Conservation (phyloP, 2,797 vertebrate genomes). For the Gymnopithys bicolor region DNA sequence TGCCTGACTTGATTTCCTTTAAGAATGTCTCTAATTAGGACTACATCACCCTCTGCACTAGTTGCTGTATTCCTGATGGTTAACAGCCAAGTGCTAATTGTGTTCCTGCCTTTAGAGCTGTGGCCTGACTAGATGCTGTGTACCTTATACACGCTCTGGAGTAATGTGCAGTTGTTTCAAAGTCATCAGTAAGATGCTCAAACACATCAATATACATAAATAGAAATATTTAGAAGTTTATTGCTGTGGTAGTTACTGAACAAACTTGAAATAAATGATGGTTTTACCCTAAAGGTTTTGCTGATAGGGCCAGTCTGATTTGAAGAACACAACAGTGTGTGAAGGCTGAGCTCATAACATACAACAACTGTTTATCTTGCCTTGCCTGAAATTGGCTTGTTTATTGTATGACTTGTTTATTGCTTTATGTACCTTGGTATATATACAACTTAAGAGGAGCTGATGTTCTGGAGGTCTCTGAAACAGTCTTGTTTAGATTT, state of each 20-base stretch:
- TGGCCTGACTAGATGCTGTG: not conserved
- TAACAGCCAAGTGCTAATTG: not conserved
- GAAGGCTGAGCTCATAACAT: not conserved
- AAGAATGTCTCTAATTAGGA: not conserved
- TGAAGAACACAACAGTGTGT: not conserved
- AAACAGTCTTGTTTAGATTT: not conserved
- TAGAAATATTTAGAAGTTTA: not conserved
- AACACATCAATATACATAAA: not conserved
- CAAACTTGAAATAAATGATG: not conserved
- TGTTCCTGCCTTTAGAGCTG: not conserved
- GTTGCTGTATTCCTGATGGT: not conserved
- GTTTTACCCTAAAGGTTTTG: not conserved
- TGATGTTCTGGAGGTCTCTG: not conserved
- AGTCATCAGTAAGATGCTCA: not conserved
- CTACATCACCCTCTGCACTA: not conserved
- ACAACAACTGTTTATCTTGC: not conserved
- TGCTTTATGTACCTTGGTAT: not conserved
- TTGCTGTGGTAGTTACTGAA: not conserved
- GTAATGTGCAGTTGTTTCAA: not conserved
- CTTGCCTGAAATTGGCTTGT: not conserved
- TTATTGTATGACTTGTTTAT: not conserved
- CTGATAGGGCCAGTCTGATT: not conserved
- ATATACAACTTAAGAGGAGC: not conserved
- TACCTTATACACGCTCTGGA: not conserved
- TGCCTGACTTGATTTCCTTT: conserved; percentile 2